A percentile compares a stretch with the other conserved stretches of the same genome.
These are phyloP conservation scores for Dendrophyllia cribrosa DNA, from an alignment of 64 coral and sea anemone species.

Conservation along the genomic window DNA sequence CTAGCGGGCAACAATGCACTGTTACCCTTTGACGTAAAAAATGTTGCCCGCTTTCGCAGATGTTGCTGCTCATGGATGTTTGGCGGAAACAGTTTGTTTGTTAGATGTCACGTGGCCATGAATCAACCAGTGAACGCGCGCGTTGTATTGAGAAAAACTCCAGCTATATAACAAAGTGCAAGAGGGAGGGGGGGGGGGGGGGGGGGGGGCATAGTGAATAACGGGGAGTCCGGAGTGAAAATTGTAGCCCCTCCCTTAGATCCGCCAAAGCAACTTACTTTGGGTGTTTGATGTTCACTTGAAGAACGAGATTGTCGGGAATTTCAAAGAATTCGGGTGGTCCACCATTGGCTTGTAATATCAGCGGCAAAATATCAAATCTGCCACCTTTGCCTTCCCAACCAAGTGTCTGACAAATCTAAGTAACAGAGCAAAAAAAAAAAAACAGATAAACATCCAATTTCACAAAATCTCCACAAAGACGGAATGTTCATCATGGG, in stretches of 20 bases:
- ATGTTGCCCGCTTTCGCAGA: too few species aligned
- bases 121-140: too few species aligned
- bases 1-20: too few species aligned
- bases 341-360: conserved; percentile 71
- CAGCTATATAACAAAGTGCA: too few species aligned
- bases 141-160: too few species aligned
- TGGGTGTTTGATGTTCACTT: conserved; percentile 67
- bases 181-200: too few species aligned
- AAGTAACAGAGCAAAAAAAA: neutral
- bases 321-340: conserved; percentile 67
- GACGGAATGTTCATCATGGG: neutral
- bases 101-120: too few species aligned
- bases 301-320: conserved; percentile 45
- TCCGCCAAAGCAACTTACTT: conserved; percentile 18
- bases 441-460: neutral
- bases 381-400: conserved; percentile 72
- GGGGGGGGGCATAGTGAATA: too few species aligned
- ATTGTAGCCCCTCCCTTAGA: neutral
- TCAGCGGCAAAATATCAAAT: conserved; percentile 67
- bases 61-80: too few species aligned
- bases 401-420: conserved; percentile 71
- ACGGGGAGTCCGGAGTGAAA: neutral
- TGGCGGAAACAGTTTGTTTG: too few species aligned
- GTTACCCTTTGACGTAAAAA: too few species aligned
- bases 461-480: neutral